A percentile compares a stretch with the other conserved stretches of the same genome.
Conservation (phyloP, 2,113 vertebrate species). For the Sinocyclocheilus anshuiensis region DNA sequence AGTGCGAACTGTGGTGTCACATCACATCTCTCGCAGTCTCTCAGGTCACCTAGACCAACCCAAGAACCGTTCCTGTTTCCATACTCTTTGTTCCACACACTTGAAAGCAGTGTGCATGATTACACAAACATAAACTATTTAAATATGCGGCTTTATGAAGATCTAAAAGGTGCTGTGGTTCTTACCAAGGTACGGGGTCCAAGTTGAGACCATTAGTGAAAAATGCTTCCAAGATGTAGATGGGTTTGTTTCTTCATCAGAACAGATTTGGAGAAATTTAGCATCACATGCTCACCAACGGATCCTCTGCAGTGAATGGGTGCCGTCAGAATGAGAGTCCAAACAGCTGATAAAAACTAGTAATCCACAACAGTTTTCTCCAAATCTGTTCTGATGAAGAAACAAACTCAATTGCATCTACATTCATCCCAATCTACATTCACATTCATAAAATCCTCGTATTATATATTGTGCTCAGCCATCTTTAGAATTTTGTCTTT, state of each 20-base stretch:
- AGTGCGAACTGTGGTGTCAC: slow-evolving; percentile 58
- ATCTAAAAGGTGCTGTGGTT: neutral
- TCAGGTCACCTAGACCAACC: slow-evolving; percentile 52
- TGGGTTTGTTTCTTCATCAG: neutral
- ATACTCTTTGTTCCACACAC: neutral
- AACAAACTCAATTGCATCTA: too few species aligned
- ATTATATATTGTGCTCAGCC: neutral
- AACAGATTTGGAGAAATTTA: neutral
- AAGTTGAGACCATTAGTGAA: neutral
- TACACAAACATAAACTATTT: neutral
- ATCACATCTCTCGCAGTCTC: slow-evolving; percentile 51
- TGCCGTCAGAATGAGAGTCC: neutral
- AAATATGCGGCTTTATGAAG: neutral
- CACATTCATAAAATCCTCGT: neutral
- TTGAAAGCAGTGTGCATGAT: neutral
- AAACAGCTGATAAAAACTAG: neutral
- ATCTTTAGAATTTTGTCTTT: neutral
- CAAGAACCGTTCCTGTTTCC: slow-evolving; percentile 22
- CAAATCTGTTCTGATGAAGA: too few species aligned
- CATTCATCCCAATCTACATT: too few species aligned
- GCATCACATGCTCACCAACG: too few species aligned
- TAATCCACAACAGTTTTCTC: neutral
- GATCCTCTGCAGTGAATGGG: neutral
- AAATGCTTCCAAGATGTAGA: neutral
- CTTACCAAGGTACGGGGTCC: too few species aligned